Evolutionary conservation across 2,113 vertebrate species (phyloP).

Genomic region (Willisornis vidua): DNA sequence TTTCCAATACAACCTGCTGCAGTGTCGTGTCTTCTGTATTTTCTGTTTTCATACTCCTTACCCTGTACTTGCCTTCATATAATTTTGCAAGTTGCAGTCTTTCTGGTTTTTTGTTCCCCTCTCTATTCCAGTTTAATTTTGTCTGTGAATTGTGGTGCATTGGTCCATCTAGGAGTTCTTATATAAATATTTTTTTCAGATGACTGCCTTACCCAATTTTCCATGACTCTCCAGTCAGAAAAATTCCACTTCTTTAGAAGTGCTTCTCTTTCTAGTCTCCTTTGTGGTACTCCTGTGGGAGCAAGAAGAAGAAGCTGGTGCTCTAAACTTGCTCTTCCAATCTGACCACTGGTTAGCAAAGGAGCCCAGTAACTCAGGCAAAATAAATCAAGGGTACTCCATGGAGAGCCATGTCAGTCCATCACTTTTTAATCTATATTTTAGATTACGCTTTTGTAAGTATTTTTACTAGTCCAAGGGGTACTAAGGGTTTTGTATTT

Average conservation of each 20-base stretch:
- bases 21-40: not conserved
- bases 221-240: not conserved
- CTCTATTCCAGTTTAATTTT: not conserved
- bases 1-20: not conserved
- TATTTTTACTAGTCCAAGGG: not conserved
- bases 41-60: not conserved
- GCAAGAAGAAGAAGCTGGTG: not conserved
- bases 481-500: not conserved
- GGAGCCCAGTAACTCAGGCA: not conserved
- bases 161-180: not conserved
- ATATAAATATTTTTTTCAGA: not conserved
- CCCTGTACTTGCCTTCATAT: not conserved
- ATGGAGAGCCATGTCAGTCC: not conserved
- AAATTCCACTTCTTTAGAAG: not conserved
- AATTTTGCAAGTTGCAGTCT: not conserved
- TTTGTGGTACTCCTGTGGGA: not conserved
- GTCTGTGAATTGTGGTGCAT: not conserved
- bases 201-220: not conserved
- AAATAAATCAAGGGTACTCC: not conserved
- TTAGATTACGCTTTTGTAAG: not conserved
- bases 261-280: not conserved
- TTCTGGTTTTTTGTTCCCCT: not conserved
- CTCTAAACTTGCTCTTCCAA: not conserved
- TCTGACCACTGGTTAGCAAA: not conserved
- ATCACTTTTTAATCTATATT: not conserved